These are phyloP conservation scores for Tethea ocularis DNA, from an alignment of 2,888 invertebrate species.

Conservation along the genomic window DNA sequence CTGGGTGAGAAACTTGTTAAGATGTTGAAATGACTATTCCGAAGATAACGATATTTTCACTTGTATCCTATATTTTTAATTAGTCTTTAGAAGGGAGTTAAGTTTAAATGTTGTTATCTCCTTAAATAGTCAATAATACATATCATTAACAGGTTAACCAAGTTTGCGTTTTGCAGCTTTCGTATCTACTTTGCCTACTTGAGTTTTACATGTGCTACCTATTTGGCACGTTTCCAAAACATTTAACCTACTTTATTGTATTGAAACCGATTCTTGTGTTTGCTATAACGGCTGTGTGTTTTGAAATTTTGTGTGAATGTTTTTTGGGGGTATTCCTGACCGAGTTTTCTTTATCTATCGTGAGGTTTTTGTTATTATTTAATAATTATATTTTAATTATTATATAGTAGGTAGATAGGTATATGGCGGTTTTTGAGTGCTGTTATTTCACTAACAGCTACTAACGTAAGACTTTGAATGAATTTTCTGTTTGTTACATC, in stretches of 20 bases:
- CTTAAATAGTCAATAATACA: background rate
- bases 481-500: slow-evolving; percentile 37
- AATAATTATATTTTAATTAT: slow-evolving; percentile 24
- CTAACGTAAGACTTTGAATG: slow-evolving; percentile 80
- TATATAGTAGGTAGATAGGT: slow-evolving; percentile 36
- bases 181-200: slow-evolving; percentile 25
- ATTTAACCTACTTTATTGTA: slow-evolving; percentile 37
- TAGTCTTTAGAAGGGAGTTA: background rate
- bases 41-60: slow-evolving; percentile 21
- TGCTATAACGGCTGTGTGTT: slow-evolving; percentile 37
- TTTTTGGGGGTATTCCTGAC: slow-evolving; percentile 28
- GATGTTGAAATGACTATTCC: slow-evolving; percentile 38
- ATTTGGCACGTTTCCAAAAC: slow-evolving; percentile 39
- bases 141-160: slow-evolving; percentile 20
- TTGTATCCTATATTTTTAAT: background rate
- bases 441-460: slow-evolving; percentile 83
- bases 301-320: slow-evolving; percentile 38
- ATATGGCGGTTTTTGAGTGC: slow-evolving; percentile 64
- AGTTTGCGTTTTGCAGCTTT: slow-evolving; percentile 30
- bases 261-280: slow-evolving; percentile 34
- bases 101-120: background rate
- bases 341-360: slow-evolving; percentile 27
- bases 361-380: slow-evolving; percentile 24
- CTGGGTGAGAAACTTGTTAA: slow-evolving; percentile 86
- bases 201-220: slow-evolving; percentile 30